Base-by-base conservation (phyloP, 2,797 vertebrate species). In the Trematomus bernacchii region DNA sequence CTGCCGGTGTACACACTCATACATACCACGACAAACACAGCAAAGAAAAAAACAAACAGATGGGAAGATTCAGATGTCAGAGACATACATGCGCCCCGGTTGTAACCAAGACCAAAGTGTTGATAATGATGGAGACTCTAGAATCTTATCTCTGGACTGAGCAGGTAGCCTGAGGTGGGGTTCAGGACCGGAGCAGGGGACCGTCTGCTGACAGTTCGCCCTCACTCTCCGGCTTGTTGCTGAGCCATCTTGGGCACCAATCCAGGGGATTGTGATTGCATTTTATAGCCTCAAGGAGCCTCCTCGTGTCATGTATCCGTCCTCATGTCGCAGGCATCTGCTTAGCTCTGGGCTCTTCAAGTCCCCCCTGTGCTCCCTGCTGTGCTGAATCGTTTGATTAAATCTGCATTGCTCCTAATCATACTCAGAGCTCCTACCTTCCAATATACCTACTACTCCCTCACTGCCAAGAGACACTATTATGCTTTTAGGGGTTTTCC, bases 351-450 rank as follows among this genome's bases (percentile, higher is more conserved):
- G 83, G 84, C 88, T 87, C 84, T 78, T 69, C 81, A 77, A 27
- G 70, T 81, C 84, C 75, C 63, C 78, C 77, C 82, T 66, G 66
- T 14, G 82, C 71, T 48, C 75, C 85, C 85, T 18, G 78, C 80
- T 84, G 89, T 62, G 80, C 64, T n/a, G 51, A 27, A 84, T 87
- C 52, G 54, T 91, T 89, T 92, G 87, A 93, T 93, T 89, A 91
- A 89, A 67, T 74, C 79, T 72, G 66, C 58, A 77, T 65, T 13
- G 52, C 69, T 75, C 53, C n/a, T 70, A 82, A 84, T 84, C 77
- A 85, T 65, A 80, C 65, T 68, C 71, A 30, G 44, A 54, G 75
- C 70, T 37, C 66, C 61, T 42, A 42, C 61, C 53, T 23, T 7
- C 53, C 67, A 16, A 30, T 12, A 30, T 18, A 75, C 62, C 75